Base-by-base conservation (phyloP, 2,888 invertebrate species). In the Drosophila quinaria region DNA sequence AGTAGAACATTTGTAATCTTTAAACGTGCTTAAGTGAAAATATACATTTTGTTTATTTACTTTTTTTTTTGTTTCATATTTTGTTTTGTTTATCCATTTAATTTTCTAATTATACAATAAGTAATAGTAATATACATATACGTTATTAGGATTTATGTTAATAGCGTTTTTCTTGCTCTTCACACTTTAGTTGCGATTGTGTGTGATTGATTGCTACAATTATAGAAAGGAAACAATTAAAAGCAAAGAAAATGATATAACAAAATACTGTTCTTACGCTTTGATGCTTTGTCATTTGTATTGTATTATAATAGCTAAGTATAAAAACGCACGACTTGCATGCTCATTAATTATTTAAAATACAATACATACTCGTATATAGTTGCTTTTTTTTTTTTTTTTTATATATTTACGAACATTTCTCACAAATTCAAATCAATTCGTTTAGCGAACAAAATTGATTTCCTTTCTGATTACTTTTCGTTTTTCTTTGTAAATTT, bases 1-100 rank as follows among this genome's bases (percentile, higher is more conserved):
- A 51, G 71, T 84, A 81, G 90, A 90, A 90, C 90, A 89, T 89
- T 74, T 90, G 72, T 83, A 74, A 86, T 71, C 58, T 65, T 78
- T 76, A 89, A 89, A 89, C 82, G 89, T 87, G 86, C 87, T 87
- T 84, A 89, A 81, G 67, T 73, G 89, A 87, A 90, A 90, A 87
- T 87, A 90, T 90, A 89, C 79, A 90, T 79, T 70, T 79, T 69
- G 64, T 80, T 80, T 70, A 49, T 70, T 64, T 67, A 33, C 33
- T 50, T n/a, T n/a, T 29, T 37, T 39, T 37, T 39, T 15, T 54
- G 22, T 44, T 70, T 33, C 19, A 8, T 29, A 31, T 42, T 70
- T 33, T 44, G 11, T 42, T 15, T 50, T 68, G 22, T 22, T 22
- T 86, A 73, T 77, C 42, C 70, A 83, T 81, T 82, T 89, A 87